Conservation (phyloP, 2,113 vertebrate genomes). For the Myotis lucifugus region DNA sequence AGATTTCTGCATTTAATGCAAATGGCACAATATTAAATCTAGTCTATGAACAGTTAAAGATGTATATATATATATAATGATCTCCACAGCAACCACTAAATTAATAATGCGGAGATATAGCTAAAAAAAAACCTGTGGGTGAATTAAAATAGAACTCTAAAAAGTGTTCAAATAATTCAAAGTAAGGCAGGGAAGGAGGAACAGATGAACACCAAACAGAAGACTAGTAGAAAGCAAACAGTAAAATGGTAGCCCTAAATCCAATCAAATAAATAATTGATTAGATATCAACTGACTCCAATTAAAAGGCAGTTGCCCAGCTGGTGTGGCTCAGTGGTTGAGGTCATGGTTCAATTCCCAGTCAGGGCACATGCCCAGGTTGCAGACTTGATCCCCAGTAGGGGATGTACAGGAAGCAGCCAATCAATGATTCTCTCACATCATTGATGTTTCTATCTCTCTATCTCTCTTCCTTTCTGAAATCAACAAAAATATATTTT, state of each 20-base stretch:
- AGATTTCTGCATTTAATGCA: not conserved
- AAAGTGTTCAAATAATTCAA: not conserved
- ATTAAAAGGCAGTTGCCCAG: no score
- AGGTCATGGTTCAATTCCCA: no score
- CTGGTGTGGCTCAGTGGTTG: no score
- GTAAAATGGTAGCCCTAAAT: not conserved
- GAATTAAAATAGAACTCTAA: not conserved
- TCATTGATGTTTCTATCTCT: no score
- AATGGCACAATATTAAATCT: not conserved
- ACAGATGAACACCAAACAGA: not conserved
- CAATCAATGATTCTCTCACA: no score
- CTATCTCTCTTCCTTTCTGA: no score
- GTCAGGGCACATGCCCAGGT: no score
- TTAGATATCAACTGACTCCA: not conserved
- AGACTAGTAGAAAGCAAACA: not conserved
- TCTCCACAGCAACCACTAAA: not conserved
- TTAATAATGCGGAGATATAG: not conserved
- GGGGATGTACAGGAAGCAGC: no score
- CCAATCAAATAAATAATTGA: not conserved
- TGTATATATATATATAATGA: not conserved
- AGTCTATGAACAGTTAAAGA: not conserved
- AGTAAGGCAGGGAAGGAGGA: not conserved
- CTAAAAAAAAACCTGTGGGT: not conserved
- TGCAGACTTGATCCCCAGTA: no score
- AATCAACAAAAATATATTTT: no score